Conservation (phyloP, 2,797 vertebrate genomes). For the Betta splendens region DNA sequence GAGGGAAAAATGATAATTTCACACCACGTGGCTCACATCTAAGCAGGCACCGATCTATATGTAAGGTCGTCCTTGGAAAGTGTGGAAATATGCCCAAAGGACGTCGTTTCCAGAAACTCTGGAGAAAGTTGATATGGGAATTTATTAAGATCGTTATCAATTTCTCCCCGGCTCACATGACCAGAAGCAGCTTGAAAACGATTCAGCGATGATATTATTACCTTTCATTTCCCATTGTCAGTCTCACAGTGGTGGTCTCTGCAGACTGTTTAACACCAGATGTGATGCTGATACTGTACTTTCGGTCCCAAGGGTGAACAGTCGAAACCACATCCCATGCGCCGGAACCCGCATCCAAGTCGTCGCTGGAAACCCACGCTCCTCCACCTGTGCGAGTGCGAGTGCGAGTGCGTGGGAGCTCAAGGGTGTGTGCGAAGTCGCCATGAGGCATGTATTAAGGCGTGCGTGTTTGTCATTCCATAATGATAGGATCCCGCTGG, state of each 20-base stretch:
- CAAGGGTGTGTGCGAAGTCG: slow-evolving; percentile 48
- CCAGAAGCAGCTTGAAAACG: slow-evolving; percentile 41
- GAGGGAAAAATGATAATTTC: slow-evolving; percentile 28
- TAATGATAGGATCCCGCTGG: slow-evolving; percentile 79
- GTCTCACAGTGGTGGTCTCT: slow-evolving; percentile 25
- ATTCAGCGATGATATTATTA: slow-evolving; percentile 14
- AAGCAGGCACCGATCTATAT: slow-evolving; percentile 38
- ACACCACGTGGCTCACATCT: slow-evolving; percentile 46
- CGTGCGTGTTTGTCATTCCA: slow-evolving; percentile 80
- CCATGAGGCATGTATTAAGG: slow-evolving; percentile 71
- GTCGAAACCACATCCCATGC: slow-evolving; percentile 54
- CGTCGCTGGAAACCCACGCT: slow-evolving; percentile 53
- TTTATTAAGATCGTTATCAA: slow-evolving; percentile 52
- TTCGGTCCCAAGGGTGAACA: slow-evolving; percentile 39
- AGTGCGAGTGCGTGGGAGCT: slow-evolving; percentile 22
- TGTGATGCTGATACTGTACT: slow-evolving; percentile 66
- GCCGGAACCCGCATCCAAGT: slow-evolving; percentile 57
- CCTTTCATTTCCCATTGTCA: slow-evolving; percentile 12
- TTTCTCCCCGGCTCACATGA: slow-evolving; percentile 28
- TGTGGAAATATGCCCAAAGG: slow-evolving; percentile 36
- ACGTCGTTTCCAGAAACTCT: slow-evolving; percentile 52
- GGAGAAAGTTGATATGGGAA: slow-evolving; percentile 43
- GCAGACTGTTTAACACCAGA: slow-evolving; percentile 50
- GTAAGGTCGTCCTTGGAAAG: slow-evolving; percentile 37
- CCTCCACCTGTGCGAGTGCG: slow-evolving; percentile 26